Percentiles rank a stretch among this genome's conserved stretches.
Conservation (phyloP, 2,888 invertebrate genomes). For the Acanthoscelides obtectus region DNA sequence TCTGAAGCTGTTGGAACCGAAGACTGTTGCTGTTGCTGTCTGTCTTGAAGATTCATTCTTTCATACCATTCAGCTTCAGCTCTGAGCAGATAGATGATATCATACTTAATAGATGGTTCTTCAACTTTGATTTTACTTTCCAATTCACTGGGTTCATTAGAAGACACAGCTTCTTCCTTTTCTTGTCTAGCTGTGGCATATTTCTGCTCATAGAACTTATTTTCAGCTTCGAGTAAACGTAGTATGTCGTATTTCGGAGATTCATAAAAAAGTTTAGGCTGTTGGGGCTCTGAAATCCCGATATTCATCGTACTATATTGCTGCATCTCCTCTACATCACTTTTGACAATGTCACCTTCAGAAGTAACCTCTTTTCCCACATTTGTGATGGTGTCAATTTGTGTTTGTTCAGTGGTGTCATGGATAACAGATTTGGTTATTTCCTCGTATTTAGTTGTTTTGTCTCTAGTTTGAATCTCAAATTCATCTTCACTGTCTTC, state of each 20-base stretch:
- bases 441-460: background rate
- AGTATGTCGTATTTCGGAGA: background rate
- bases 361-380: background rate
- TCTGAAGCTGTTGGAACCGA: background rate
- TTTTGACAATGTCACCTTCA: background rate
- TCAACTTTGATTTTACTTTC: background rate
- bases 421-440: background rate
- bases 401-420: background rate
- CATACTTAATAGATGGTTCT: background rate
- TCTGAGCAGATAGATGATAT: background rate
- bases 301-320: background rate
- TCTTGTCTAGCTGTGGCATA: background rate
- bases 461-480: background rate
- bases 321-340: background rate
- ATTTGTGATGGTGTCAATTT: background rate
- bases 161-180: background rate
- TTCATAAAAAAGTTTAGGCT: background rate
- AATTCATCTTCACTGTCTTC: constrained; percentile 12
- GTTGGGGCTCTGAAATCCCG: background rate
- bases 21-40: background rate
- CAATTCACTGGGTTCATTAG: background rate
- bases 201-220: background rate
- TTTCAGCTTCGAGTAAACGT: background rate
- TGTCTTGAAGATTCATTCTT: background rate
- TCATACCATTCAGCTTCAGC: background rate